Conservation (phyloP, 2,113 vertebrate genomes). For the Pterocles burchelli region DNA sequence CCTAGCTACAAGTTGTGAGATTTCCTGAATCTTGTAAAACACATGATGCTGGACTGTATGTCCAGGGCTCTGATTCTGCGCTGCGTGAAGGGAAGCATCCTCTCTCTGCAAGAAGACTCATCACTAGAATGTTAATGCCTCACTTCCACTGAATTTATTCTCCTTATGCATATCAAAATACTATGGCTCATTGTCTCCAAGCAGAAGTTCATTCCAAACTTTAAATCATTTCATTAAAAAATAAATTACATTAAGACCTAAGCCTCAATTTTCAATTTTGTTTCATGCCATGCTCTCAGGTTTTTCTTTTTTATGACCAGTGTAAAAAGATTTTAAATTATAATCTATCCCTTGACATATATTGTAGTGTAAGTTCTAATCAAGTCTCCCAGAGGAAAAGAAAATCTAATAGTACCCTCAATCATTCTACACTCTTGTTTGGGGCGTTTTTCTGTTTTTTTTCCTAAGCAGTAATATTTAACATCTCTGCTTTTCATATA, state of each 20-base stretch:
- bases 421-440: constrained; percentile 42
- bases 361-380: constrained; percentile 55
- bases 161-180: background rate
- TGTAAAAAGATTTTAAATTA: constrained; percentile 60
- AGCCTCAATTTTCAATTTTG: constrained; percentile 54
- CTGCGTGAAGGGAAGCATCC: background rate
- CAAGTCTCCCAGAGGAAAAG: constrained; percentile 34
- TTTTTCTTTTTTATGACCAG: constrained; percentile 55
- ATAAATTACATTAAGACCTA: constrained; percentile 59
- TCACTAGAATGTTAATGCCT: constrained; percentile 9
- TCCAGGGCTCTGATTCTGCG: background rate
- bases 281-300: constrained; percentile 29
- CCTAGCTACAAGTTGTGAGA: background rate
- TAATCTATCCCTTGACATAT: constrained; percentile 46
- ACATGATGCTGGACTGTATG: background rate
- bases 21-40: background rate
- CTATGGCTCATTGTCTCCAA: constrained; percentile 59
- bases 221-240: constrained; percentile 67
- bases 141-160: background rate
- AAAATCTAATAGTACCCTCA: constrained; percentile 36
- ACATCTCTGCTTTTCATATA: background rate
- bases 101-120: background rate
- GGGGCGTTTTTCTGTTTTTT: background rate
- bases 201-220: constrained; percentile 60
- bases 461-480: constrained; percentile 17